Conservation (phyloP, 2,797 vertebrate genomes). For the Hydrolagus colliei region DNA sequence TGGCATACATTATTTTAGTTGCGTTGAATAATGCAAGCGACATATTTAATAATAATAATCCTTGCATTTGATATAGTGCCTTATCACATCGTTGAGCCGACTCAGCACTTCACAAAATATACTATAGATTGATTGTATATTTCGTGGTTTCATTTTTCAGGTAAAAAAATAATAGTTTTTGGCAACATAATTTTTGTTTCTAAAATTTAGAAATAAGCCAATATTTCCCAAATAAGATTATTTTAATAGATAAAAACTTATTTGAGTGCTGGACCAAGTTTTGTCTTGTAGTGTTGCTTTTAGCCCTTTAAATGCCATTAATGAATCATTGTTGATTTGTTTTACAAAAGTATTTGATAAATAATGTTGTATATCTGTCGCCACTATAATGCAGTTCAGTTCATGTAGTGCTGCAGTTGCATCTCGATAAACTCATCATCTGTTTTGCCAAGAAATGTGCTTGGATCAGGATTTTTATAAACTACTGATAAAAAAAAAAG, state of each 20-base stretch:
- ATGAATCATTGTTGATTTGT: not conserved
- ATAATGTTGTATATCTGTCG: not conserved
- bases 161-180: too few species aligned
- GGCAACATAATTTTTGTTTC: too few species aligned
- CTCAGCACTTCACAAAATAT: too few species aligned
- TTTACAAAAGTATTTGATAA: not conserved
- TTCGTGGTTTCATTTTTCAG: too few species aligned
- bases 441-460: not conserved
- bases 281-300: not conserved
- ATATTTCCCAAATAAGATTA: not conserved
- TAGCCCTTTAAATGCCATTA: not conserved
- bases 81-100: too few species aligned
- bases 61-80: too few species aligned
- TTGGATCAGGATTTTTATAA: not conserved
- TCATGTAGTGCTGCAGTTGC: not conserved
- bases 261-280: not conserved
- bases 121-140: too few species aligned
- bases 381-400: not conserved
- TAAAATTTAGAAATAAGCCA: not conserved
- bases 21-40: not conserved
- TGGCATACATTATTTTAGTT: not conserved
- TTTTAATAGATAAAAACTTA: not conserved
- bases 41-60: not conserved
- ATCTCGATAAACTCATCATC: not conserved
- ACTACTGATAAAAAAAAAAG: not conserved